Base-by-base conservation (phyloP, 92 coral and sea anemone genomes). In the Micromussa lordhowensis region DNA sequence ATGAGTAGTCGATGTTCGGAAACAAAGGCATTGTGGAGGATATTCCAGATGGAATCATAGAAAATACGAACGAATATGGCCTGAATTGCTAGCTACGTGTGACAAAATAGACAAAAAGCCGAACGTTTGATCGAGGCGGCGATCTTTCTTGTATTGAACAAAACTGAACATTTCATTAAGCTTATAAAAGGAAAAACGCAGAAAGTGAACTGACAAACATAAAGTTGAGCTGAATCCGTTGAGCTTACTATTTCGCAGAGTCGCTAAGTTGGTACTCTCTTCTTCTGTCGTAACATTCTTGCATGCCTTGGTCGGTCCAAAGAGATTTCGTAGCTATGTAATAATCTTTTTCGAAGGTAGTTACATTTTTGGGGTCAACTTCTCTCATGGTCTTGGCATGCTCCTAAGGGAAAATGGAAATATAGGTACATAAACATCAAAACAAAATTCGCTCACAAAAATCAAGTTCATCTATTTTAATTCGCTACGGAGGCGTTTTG, bases 241-340 rank as follows among this genome's bases (percentile, higher is more conserved):
- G n/a, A 44, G 51, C 51, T 98, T 78, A 98, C 99, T 98, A 98
- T 93, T 98, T 98, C 77, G 98, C 98, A 31, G 99, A 98, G 77
- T 98, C 99, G 89, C 98, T 96, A 12, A 98, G 96, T 79, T 98
- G 99, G 74, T 96, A 98, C 34, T 98, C 99, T 83, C 99, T 83
- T 82, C 99, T 91, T 70, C 99, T 92, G 75, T 98, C 99, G 75
- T 98, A 98, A 69, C 99, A 98, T 86, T 96, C 99, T 68, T 96
- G 95, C 91, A 98, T 94, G 53, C 99, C 99, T 15, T 92, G 94
- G 63, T 98, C 99, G 69, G 82, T 85, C 99, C 99, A 98, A 48
- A 98, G 92, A 88, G 91, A 94, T 81, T 91, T 96, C 4, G 97
- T 94, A 4, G 99, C 99, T 49, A 96, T 98, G 87, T 96, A 98